Evolutionary conservation across 1,140 invertebrate genomes (phyloP), one percentile per base, ranked within the genome.

Genomic region (Pogonus chalceus): DNA sequence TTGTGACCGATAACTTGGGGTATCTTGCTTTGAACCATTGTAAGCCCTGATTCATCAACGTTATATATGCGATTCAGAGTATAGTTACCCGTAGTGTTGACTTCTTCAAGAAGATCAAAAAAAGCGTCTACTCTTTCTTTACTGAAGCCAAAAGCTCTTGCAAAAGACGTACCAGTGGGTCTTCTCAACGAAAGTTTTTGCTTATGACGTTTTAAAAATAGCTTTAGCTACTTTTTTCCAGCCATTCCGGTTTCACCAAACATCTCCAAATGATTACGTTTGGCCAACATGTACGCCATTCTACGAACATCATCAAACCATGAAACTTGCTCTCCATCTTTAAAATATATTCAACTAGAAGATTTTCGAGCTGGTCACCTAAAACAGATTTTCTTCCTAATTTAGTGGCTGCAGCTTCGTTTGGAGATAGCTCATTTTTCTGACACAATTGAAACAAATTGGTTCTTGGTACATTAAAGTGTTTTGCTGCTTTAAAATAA

Each of bases 121-220:
- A 69, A 71, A 18, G 52, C 37, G 1, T 62, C 53, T 35, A 62
- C 60, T 35, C 61, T 65, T 54, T 62, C 51, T 57, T 65, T 60
- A 57, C 57, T 62, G 53, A 69, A 68, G 3, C 60, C 62, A 53
- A 58, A 53, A 23, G 56, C 61, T 52, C 62, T 60, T 49, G 58
- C 60, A 53, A 57, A 53, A 16, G 65, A 66, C 46, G 60, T 66
- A 53, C 61, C 62, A 43, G 60, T 68, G 31, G 64, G 66, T 61
- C 39, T 61, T 47, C 64, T 54, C 16, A 69, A n/a, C 4, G 60
- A 61, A 12, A 70, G 26, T 54, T 57, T 53, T 46, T 62, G 49
- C 56, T 60, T 60, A 37, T 62, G 60, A 1, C 57, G 54, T 20
- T 49, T 51, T 48, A 63, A 52, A 55, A 65, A 65, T 35, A 57